Conservation (phyloP, 1,140 invertebrate species). For the Popillia japonica region DNA sequence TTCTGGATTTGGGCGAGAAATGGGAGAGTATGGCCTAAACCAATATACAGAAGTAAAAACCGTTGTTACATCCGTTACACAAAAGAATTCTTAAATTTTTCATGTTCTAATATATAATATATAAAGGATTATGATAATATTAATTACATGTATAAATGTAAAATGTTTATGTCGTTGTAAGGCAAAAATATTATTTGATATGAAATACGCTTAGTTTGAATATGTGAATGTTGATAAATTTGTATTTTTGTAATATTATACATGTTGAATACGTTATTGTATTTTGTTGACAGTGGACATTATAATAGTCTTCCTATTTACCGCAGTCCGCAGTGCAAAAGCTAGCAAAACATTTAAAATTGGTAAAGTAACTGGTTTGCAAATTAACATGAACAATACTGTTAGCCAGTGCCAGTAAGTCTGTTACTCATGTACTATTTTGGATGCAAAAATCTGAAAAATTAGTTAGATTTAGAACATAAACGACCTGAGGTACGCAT, state of each 20-base stretch:
- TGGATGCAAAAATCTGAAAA: no score
- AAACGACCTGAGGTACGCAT: no score
- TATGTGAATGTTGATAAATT: not conserved
- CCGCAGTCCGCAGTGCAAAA: no score
- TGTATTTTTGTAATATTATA: constrained; percentile 2
- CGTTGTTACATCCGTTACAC: constrained; percentile 78
- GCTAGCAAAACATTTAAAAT: no score
- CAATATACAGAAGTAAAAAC: constrained; percentile 94
- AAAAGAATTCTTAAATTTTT: constrained; percentile 84
- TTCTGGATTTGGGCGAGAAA: constrained; percentile 93
- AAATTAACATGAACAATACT: no score
- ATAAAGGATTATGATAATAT: not conserved
- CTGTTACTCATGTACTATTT: no score
- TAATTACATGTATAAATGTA: not conserved
- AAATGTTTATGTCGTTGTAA: not conserved
- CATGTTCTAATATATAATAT: not conserved
- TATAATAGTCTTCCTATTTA: not conserved
- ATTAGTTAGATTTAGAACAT: no score
- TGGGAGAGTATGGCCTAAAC: constrained; percentile 87
- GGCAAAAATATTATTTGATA: not conserved
- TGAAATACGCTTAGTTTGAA: not conserved
- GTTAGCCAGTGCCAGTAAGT: no score
- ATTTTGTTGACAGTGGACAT: not conserved
- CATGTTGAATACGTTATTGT: not conserved
- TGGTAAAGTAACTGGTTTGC: no score